phyloP scores from a whole-genome alignment of 2,888 invertebrate species.

The Drosophila rellima region DNA sequence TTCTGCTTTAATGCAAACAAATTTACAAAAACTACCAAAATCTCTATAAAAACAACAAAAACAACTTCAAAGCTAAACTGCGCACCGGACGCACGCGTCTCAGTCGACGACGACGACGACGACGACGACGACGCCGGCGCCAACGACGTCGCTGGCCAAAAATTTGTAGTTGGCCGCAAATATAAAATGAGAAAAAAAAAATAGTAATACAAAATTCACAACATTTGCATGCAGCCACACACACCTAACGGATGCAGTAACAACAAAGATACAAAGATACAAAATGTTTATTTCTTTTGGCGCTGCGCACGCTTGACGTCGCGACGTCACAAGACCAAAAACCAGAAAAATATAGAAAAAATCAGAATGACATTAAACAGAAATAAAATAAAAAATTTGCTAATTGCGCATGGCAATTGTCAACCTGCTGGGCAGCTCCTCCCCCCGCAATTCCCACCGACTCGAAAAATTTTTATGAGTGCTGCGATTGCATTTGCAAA shows the following conservation, averaged over 20 bases:
- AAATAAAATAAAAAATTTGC: slow-evolving; percentile 41
- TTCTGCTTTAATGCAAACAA: slow-evolving; percentile 55
- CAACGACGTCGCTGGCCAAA: slow-evolving; percentile 27
- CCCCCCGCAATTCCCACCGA: neutral
- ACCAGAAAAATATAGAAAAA: slow-evolving; percentile 46
- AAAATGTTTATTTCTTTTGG: slow-evolving; percentile 52
- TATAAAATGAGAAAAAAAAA: neutral
- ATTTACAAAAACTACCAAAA: slow-evolving; percentile 30
- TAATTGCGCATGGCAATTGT: slow-evolving; percentile 71
- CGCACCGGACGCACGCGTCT: slow-evolving; percentile 76
- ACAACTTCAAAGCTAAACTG: slow-evolving; percentile 62
- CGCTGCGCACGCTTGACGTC: slow-evolving; percentile 68
- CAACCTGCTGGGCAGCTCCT: slow-evolving; percentile 40
- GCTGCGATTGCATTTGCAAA: slow-evolving; percentile 68
- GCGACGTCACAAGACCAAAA: slow-evolving; percentile 75
- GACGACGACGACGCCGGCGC: slow-evolving; percentile 15
- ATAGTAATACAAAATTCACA: slow-evolving; percentile 51
- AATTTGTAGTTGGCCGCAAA: slow-evolving; percentile 43
- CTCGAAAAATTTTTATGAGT: slow-evolving; percentile 16
- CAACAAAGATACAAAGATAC: slow-evolving; percentile 62
- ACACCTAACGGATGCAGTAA: slow-evolving; percentile 77
- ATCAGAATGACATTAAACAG: slow-evolving; percentile 27
- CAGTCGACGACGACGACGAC: slow-evolving; percentile 19
- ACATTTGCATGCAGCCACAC: slow-evolving; percentile 75
- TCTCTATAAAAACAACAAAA: slow-evolving; percentile 9